These are phyloP conservation scores for Clusia tigrina DNA, from an alignment of 2,888 invertebrate genomes.

Conservation along the genomic window DNA sequence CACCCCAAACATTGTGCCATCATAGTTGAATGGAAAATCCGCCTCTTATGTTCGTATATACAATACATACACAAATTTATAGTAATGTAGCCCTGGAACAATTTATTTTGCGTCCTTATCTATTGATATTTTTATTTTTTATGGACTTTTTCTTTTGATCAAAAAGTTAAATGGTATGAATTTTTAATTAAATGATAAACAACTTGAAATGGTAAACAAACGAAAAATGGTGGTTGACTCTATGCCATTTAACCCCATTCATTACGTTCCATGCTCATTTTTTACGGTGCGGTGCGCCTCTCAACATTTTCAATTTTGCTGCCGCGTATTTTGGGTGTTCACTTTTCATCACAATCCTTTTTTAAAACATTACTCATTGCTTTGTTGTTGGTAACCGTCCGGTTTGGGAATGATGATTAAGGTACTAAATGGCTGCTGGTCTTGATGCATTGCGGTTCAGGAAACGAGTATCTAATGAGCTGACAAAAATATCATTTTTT, in stretches of 20 bases:
- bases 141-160: not conserved
- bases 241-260: conserved; percentile 20
- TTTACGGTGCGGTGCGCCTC: not conserved
- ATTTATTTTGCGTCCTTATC: too few relatives aligned
- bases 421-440: conserved; percentile 29
- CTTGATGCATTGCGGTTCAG: not conserved
- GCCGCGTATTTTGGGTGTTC: conserved; percentile 16
- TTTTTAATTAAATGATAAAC: conserved; percentile 31
- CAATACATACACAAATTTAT: too few relatives aligned
- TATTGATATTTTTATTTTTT: not conserved
- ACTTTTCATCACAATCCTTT: conserved; percentile 16
- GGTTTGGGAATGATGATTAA: conserved; percentile 31
- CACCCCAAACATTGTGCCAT: too few relatives aligned
- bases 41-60: too few relatives aligned
- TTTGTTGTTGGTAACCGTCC: conserved; percentile 15
- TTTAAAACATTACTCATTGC: conserved; percentile 4
- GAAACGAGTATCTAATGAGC: conserved; percentile 42
- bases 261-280: not conserved
- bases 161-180: not conserved
- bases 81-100: too few relatives aligned
- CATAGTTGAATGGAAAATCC: too few relatives aligned
- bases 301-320: conserved; percentile 32
- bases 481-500: conserved; percentile 44
- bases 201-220: conserved; percentile 9
- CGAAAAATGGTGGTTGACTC: conserved; percentile 42